Evolutionary conservation across 2,888 invertebrate species (phyloP), one percentile per base, ranked within the genome.

Genomic region (Argyresthia goedartella): DNA sequence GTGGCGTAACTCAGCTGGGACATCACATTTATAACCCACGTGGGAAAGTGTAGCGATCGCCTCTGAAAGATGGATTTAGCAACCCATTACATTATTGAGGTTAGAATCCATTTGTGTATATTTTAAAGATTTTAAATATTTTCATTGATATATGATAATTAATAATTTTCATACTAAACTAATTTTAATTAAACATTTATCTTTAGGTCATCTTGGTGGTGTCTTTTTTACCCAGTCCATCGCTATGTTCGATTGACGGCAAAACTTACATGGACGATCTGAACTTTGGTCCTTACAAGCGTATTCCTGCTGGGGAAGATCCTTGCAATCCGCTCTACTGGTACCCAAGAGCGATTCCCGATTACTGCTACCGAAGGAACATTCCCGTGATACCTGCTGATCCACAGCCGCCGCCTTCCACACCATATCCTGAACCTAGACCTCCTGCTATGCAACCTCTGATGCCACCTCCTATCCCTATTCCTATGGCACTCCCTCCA

Each of bases 261-360:
- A 14, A 69, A 46, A 69, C 49, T 33, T 77, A 69, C 54, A 63
- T 71, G 62, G 72, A 75, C 35, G 55, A 65, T 0, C 15, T 67
- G 0, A 59, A 55, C 15, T 51, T 54, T 55, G 55, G 15, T 55
- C 55, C 41, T 53, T 8, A 55, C 49, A 48, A 14, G 53, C 47
- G 50, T 47, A 36, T 34, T 13, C 25, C 1, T 42, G 52, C 57
- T 0, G 61, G 61, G 8, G 66, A 67, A 14, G 65, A 82, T 55
- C 73, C 75, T 1, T 84, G 84, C 57, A 75, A 81, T 44, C 76
- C 80, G 0, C 59, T 78, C 0, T 85, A 76, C 53, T 85, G 84
- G 84, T 84, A 78, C 52, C 71, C 71, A 1, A 62, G 55, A 52
- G 50, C 55, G 13, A 60, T 68, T 10, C 71, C 71, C 11, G 64